Base-by-base conservation (phyloP, 1,140 invertebrate genomes). In the Dendrolimus kikuchii region DNA sequence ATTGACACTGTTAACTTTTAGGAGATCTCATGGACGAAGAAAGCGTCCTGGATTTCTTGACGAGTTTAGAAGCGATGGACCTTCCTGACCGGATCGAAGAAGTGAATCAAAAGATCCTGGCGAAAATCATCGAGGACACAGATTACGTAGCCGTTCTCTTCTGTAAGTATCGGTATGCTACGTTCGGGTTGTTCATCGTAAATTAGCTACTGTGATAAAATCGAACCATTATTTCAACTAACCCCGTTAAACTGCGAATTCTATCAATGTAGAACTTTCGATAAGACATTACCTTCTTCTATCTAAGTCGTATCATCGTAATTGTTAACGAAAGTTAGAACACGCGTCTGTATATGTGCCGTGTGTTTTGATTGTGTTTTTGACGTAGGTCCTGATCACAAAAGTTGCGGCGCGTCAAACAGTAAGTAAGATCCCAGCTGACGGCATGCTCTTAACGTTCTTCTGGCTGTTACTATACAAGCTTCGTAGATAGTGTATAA, bases 1-100 rank as follows among this genome's bases (percentile, higher is more conserved):
- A 50, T 10, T n/a, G 9, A 23, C 10, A 39, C 38, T 10, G 6
- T 4, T 23, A 23, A 23, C 23, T 74, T 77, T 42, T 72, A 95
- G 95, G 96, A 88, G 96, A 98, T 90, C 89, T 98, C 77, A 97
- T 96, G 94, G 95, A 98, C 86, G 96, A 97, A 87, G 95, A 95
- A 86, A 94, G 92, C 78, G 95, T 98, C 55, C 87, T 98, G 65
- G 95, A 97, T 88, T 98, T 98, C 88, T 88, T 98, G 50, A 97
- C 95, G 50, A 96, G 95, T 79, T 90, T 97, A 63, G 95, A 97
- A 88, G 95, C 96, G 59, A 96, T 98, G 95, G 96, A 97, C 78
- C 85, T 96, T 67, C 96, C 96, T n/a, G 96, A 98, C 84, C 90
- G 95, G 83, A 98, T 98, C 76, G 96, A 98, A 89, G 96, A 98